phyloP scores from a whole-genome alignment of 1,140 invertebrate species.

The Drosophila hydei region DNA sequence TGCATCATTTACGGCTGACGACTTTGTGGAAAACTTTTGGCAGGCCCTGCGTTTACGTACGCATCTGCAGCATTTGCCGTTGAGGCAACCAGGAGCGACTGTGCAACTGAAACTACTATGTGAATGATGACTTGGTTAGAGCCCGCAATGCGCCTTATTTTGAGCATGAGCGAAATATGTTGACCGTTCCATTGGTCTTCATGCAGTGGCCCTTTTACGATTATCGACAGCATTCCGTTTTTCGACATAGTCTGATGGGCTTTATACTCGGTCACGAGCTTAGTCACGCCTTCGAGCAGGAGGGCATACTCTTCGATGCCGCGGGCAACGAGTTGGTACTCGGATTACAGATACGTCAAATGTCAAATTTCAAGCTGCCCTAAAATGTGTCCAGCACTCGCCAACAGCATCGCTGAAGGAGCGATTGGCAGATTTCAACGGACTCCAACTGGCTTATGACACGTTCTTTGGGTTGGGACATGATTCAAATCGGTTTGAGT shows the following conservation, averaged over 20 bases:
- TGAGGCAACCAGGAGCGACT: slow-evolving; percentile 21
- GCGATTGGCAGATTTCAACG: slow-evolving; percentile 69
- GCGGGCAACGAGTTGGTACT: slow-evolving; percentile 54
- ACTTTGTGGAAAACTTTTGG: slow-evolving; percentile 45
- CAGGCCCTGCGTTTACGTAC: slow-evolving; percentile 48
- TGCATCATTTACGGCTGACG: slow-evolving; percentile 21
- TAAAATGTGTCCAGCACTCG: slow-evolving; percentile 36
- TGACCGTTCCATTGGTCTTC: slow-evolving; percentile 62
- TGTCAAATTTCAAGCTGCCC: slow-evolving; percentile 18
- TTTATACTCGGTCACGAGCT: slow-evolving; percentile 66
- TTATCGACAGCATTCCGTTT: slow-evolving; percentile 51
- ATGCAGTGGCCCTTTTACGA: slow-evolving; percentile 65
- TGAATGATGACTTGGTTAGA: slow-evolving; percentile 63
- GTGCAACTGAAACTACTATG: slow-evolving; percentile 58
- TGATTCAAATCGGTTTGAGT: slow-evolving; percentile 26
- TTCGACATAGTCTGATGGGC: slow-evolving; percentile 59
- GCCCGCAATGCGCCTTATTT: slow-evolving; percentile 70
- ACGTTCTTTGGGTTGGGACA: slow-evolving; percentile 45
- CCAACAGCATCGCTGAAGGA: slow-evolving; percentile 55
- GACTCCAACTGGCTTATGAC: slow-evolving; percentile 69
- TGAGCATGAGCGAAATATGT: slow-evolving; percentile 63
- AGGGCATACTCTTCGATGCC: slow-evolving; percentile 60
- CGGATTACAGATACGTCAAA: slow-evolving; percentile 49
- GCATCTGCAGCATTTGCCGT: slow-evolving; percentile 46
- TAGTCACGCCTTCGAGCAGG: slow-evolving; percentile 66